Base-by-base conservation (phyloP, 2,113 vertebrate species). In the Oncorhynchus masou region DNA sequence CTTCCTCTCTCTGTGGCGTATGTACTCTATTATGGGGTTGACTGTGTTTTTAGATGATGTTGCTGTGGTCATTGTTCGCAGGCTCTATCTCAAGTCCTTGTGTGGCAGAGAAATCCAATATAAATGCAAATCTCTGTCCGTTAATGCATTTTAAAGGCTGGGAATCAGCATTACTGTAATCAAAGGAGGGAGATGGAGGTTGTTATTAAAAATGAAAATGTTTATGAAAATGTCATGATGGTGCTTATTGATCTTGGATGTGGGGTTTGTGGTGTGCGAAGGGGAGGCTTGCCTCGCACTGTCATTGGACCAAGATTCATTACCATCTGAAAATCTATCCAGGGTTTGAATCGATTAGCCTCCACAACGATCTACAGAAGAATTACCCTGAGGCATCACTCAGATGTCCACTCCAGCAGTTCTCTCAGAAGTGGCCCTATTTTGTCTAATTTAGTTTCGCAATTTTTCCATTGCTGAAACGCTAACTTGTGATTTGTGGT, bases 41-140 rank as follows among this genome's bases (percentile, higher is more conserved):
- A 85, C 84, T 86, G 76, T 90, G 88, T 88, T 88, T 54, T 88
- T 81, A 90, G 87, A 88, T 90, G 88, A 90, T 85, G 78, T 22
- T 74, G 60, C 85, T 80, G n/a, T 62, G 59, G 59, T 91, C 90
- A 92, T 91, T 94, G 91, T 93, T 91, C 78, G 65, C 69, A 24
- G 65, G 86, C 84, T 88, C 85, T 87, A 82, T 90, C 90, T 89
- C 87, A 84, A 85, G 84, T 91, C 89, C 85, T 86, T 57, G 83
- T 85, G 86, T 83, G 79, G 82, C 86, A 3, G 29, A 76, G 86
- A 92, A 92, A 93, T 90, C 89, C 92, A 94, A 94, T 94, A 94
- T 93, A 94, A 93, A 94, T 94, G 93, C 92, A 92, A 94, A 94
- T 94, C 87, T 87, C 62, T 75, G 79, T 5, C 90, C 90, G 91